Conservation (phyloP, 2,113 vertebrate genomes). For the Orcinus orca region DNA sequence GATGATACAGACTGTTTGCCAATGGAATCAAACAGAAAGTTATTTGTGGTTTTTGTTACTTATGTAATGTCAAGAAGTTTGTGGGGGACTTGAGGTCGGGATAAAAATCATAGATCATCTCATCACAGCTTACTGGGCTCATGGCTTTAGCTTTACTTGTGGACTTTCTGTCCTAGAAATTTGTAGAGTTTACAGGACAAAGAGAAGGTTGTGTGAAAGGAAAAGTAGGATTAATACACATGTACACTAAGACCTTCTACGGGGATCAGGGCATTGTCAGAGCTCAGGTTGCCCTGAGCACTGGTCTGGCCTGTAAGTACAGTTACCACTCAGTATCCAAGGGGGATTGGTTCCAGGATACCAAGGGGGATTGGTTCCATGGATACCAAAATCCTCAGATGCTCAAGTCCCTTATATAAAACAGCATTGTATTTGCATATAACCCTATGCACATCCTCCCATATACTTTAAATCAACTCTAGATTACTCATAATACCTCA, state of each 20-base stretch:
- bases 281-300: conserved; percentile 90
- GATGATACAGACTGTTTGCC: conserved; percentile 88
- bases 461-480: background rate
- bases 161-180: conserved; percentile 88
- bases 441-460: background rate
- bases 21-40: conserved; percentile 93
- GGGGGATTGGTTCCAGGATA: background rate
- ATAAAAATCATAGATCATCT: conserved; percentile 90
- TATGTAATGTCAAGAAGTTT: conserved; percentile 93
- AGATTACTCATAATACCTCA: background rate
- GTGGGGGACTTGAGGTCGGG: conserved; percentile 87
- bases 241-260: conserved; percentile 91
- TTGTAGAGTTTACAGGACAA: conserved; percentile 88
- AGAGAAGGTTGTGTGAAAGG: conserved; percentile 90
- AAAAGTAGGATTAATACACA: conserved; percentile 93
- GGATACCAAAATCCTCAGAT: background rate
- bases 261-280: conserved; percentile 92
- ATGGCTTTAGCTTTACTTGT: conserved; percentile 88
- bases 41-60: conserved; percentile 91
- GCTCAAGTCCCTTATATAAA: background rate
- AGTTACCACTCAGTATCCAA: background rate
- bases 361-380: background rate
- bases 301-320: conserved; percentile 88
- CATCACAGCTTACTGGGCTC: conserved; percentile 90
- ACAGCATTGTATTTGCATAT: background rate